Evolutionary conservation across 2,888 invertebrate species (phyloP), one percentile per base, ranked within the genome.

Genomic region (Netelia virgata): DNA sequence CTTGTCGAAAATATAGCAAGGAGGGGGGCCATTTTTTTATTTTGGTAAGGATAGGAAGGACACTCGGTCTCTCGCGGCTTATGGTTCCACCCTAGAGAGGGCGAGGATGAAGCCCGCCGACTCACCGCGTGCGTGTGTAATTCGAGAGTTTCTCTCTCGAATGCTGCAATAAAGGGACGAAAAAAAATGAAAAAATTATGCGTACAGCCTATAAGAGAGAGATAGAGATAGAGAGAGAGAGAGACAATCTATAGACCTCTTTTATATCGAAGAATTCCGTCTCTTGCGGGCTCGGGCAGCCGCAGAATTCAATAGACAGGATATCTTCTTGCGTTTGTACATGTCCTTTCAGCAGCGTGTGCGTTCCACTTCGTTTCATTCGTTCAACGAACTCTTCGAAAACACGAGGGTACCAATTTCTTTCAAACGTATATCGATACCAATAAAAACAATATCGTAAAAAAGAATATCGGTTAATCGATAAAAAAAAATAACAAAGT

Each of bases 61-160:
- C 72, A 82, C 43, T 79, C 53, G 18, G 50, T 55, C 66, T 9
- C 68, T 9, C 59, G 64, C 59, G 64, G 68, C 79, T 80, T 86
- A 74, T 77, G 77, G 41, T 63, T 77, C 68, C 63, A 50, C 41
- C 28, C 63, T 50, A 18, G 14, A 2, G 50, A 23, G 6, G 63
- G 41, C 68, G 66, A 43, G 66, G 50, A 43, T 28, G 63, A 69
- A 81, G 36, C 63, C 47, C 66, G 36, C n/a, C 68, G 77, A 61
- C 61, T 68, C 50, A 41, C 63, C 77, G 78, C 69, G 50, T 57
- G 74, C 63, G 59, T 82, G 59, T 82, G 90, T 90, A 90, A 90
- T 88, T 88, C 79, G 89, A 90, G 90, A 90, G 28, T 85, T 89
- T 89, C 64, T 86, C 57, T 86, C 69, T 77, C 84, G 53, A 69